phyloP scores from a whole-genome alignment of 2,797 vertebrate genomes.

The Triplophysa yarkandensis region DNA sequence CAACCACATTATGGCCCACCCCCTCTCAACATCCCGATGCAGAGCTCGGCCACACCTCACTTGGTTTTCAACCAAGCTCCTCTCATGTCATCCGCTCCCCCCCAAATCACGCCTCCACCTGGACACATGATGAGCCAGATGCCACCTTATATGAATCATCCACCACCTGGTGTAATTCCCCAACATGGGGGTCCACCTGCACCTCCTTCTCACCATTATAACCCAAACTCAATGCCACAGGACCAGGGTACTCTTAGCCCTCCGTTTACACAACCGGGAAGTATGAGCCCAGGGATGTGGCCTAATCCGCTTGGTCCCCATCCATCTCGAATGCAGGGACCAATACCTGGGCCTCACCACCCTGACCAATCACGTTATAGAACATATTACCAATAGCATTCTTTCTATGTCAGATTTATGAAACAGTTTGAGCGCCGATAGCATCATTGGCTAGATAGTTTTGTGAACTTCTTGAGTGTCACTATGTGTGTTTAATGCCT shows the following conservation, averaged over 20 bases:
- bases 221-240: conserved; percentile 78
- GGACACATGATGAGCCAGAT: conserved; percentile 94
- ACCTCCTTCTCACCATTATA: conserved; percentile 94
- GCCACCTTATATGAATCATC: conserved; percentile 96
- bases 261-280: conserved; percentile 93
- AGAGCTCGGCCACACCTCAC: conserved; percentile 89
- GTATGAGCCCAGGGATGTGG: conserved; percentile 96
- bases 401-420: conserved; percentile 7
- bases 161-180: conserved; percentile 89
- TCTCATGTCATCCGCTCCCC: conserved; percentile 92
- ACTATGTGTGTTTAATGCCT: background rate
- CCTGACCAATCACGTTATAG: conserved; percentile 95
- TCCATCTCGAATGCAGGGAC: conserved; percentile 92
- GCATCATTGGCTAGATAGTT: background rate
- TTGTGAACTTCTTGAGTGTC: background rate
- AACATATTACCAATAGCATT: conserved; percentile 90
- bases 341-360: conserved; percentile 94
- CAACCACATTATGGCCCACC: conserved; percentile 93
- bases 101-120: conserved; percentile 92
- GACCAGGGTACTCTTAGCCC: conserved; percentile 98
- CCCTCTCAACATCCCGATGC: conserved; percentile 91
- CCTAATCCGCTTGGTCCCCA: conserved; percentile 91
- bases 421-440: conserved; percentile 3
- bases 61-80: conserved; percentile 96
- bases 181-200: conserved; percentile 91